Evolutionary conservation across 2,888 invertebrate genomes (phyloP), one percentile per base, ranked within the genome.

Genomic region (Leuctra nigra): DNA sequence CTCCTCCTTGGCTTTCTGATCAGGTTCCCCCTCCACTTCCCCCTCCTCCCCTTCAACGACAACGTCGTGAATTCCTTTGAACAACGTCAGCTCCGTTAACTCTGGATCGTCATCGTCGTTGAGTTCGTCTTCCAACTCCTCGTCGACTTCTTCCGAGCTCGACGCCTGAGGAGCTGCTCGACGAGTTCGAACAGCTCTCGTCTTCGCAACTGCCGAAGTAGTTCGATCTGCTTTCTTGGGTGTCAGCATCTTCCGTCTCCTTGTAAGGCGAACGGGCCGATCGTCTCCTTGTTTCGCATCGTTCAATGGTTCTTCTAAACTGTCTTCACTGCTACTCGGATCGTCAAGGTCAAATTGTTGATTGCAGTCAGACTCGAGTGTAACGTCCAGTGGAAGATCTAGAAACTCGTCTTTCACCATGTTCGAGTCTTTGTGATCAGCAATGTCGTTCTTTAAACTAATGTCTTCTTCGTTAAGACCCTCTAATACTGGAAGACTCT

Each of bases 1-100:
- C 63, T 72, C 71, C 61, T 72, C 71, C 62, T 72, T 71, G 2
- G 77, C 75, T 61, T 74, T 74, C 53, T 77, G 75, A 48, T 75
- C 72, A n/a, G 69, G 68, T 54, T 70, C 60, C 61, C 69, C 66
- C 6, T 33, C 50, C 2, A 33, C 18, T 4, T 33, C 59, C 57
- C 68, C 66, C 38, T 67, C 68, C 58, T 67, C 68, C n/a, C 54
- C 53, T 13, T 54, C 44, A 20, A 55, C 46, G 23, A 22, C 44
- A 14, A 55, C 59, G n/a, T 29, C 24, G 4, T 14, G 16, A 53
- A 39, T 16, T 20, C 47, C 53, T 39, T 56, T 55, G 22, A 59
- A 56, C 7, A 25, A 33, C 2, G 18, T 23, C 11, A 54, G 38
- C 7, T 53, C 55, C 14, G 47, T 39, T 46, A 36, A n/a, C n/a